Conservation (phyloP, 2,888 invertebrate genomes). For the Euspilapteryx auroguttella region DNA sequence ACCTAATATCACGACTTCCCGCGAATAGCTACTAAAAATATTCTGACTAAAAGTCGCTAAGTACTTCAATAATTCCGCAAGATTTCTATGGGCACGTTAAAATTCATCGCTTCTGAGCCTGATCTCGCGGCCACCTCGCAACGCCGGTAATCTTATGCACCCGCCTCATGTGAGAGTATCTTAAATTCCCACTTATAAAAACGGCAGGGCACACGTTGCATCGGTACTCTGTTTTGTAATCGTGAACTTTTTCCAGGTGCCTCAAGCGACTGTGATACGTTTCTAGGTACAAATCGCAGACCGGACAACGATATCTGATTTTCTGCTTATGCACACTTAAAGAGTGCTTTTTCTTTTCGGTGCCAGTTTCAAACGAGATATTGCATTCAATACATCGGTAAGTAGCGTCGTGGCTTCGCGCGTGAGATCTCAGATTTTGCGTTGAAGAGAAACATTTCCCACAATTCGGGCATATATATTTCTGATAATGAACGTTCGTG, state of each 20-base stretch:
- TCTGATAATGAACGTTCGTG: constrained; percentile 3
- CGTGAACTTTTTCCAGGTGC: constrained; percentile 24
- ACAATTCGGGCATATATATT: constrained; percentile 1
- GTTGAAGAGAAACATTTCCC: not conserved
- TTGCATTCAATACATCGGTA: not conserved
- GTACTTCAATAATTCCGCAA: no score
- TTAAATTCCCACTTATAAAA: constrained; percentile 27
- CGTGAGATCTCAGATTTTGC: not conserved
- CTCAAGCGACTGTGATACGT: constrained; percentile 22
- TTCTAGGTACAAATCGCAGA: constrained; percentile 13
- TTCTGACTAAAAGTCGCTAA: no score
- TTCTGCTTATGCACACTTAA: constrained; percentile 1
- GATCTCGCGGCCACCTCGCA: no score
- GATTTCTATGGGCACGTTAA: no score
- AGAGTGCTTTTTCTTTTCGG: constrained; percentile 1
- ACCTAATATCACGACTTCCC: no score
- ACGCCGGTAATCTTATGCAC: constrained; percentile 21
- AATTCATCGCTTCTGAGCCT: no score
- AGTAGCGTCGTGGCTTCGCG: not conserved
- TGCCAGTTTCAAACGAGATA: not conserved
- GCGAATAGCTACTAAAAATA: no score
- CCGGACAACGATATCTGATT: constrained; percentile 4
- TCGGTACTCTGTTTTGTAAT: constrained; percentile 21
- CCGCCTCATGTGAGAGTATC: constrained; percentile 32
- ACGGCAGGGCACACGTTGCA: constrained; percentile 22